Percentiles rank a stretch among this genome's conserved stretches.
phyloP scores from a whole-genome alignment of 2,797 vertebrate genomes.

The Sebastes goodei region DNA sequence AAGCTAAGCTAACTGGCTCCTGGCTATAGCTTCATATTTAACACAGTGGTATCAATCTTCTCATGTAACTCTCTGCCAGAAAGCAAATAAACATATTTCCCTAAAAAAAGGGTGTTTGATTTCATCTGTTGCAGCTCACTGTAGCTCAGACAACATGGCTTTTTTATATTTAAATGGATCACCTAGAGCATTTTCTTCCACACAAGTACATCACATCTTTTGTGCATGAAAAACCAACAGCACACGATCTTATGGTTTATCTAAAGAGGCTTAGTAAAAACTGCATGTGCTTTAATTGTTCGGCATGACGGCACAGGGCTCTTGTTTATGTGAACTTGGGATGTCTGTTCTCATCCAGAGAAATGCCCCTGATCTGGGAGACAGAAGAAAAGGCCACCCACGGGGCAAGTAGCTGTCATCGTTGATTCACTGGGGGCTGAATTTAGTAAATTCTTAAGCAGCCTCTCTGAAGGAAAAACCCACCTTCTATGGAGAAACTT shows the following conservation, averaged over 20 bases:
- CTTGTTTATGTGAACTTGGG: constrained; percentile 73
- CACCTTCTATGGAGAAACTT: constrained; percentile 67
- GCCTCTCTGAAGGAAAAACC: constrained; percentile 49
- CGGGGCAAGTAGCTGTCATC: constrained; percentile 72
- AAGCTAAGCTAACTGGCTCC: background rate
- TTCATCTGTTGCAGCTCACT: constrained; percentile 43
- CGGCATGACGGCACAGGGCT: constrained; percentile 48
- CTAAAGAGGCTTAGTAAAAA: constrained; percentile 69
- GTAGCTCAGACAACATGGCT: constrained; percentile 26
- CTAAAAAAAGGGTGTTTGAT: constrained; percentile 40
- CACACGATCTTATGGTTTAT: constrained; percentile 75
- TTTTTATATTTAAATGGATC: constrained; percentile 51
- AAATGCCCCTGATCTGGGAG: constrained; percentile 60
- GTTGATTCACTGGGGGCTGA: constrained; percentile 64
- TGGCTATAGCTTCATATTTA: background rate
- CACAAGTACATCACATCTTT: constrained; percentile 67
- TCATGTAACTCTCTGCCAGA: background rate
- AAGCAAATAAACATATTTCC: background rate
- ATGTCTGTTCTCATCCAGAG: constrained; percentile 63
- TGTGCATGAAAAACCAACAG: constrained; percentile 71
- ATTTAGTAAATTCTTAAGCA: constrained; percentile 71
- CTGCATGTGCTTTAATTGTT: constrained; percentile 66
- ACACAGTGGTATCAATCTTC: too few relatives aligned
- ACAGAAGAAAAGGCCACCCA: constrained; percentile 76
- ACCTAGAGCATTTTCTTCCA: constrained; percentile 54